Conservation (phyloP, 2,797 vertebrate genomes). For the Neomorphus geoffroyi region DNA sequence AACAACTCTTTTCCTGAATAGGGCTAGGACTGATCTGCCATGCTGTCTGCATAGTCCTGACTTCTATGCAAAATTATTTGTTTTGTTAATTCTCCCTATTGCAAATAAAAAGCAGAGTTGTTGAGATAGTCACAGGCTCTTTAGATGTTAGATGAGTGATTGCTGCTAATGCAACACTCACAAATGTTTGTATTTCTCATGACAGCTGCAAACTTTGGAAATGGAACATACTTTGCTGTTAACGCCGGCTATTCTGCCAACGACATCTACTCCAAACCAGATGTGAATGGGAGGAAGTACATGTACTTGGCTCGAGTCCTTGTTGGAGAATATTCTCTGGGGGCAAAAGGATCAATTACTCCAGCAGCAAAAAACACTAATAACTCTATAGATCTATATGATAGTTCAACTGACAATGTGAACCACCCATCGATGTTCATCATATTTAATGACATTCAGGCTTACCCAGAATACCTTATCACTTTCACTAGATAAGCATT, state of each 20-base stretch:
- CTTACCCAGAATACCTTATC: conserved; percentile 89
- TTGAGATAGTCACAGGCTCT: not conserved
- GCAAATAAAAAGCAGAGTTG: not conserved
- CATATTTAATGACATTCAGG: conserved; percentile 83
- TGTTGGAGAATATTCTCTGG: conserved; percentile 77
- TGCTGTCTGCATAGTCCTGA: not conserved
- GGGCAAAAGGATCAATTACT: conserved; percentile 47
- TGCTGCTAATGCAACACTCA: not conserved
- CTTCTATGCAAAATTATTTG: not conserved
- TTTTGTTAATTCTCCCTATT: not conserved
- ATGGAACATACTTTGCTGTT: conserved; percentile 85
- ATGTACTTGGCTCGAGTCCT: conserved; percentile 87
- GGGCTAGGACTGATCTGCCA: not conserved
- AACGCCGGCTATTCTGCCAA: conserved; percentile 75
- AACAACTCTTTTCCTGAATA: not conserved
- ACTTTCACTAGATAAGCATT: conserved; percentile 72
- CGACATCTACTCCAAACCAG: conserved; percentile 78
- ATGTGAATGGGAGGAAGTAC: conserved; percentile 72
- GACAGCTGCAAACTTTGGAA: conserved; percentile 81
- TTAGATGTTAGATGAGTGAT: not conserved
- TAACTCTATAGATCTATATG: conserved; percentile 64
- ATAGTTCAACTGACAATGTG: conserved; percentile 79
- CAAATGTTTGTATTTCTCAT: not conserved
- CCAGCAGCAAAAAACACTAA: conserved; percentile 65
- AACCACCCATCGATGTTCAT: conserved; percentile 78